Evolutionary conservation across 2,797 vertebrate genomes (phyloP).

Genomic region (Onychomys leucogaster): DNA sequence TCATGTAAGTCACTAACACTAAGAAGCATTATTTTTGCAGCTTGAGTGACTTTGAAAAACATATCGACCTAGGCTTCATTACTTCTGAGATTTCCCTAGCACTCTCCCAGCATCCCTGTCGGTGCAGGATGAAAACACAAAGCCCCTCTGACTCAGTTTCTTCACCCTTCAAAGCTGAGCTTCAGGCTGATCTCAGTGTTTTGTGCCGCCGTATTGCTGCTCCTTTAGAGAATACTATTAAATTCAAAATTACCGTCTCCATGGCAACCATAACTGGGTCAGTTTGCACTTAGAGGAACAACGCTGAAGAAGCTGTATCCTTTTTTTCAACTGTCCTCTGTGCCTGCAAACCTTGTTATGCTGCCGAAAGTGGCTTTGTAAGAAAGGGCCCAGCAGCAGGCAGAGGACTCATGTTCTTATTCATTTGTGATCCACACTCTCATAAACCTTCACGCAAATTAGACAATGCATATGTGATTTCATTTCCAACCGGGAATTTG

Average conservation of each 20-base stretch:
- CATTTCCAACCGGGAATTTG: not conserved
- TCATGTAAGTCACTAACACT: not conserved
- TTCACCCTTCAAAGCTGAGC: conserved; percentile 49
- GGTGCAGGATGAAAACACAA: not conserved
- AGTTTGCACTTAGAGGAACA: conserved; percentile 73
- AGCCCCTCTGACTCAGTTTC: conserved; percentile 61
- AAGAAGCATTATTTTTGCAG: conserved; percentile 21
- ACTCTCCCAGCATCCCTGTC: not conserved
- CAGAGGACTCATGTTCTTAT: not conserved
- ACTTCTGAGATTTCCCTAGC: conserved; percentile 27
- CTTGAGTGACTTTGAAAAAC: conserved; percentile 45
- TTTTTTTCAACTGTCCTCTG: conserved; percentile 21
- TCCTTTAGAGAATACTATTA: conserved; percentile 69
- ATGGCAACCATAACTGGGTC: conserved; percentile 82
- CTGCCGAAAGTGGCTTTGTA: conserved; percentile 12
- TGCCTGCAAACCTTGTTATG: conserved; percentile 59
- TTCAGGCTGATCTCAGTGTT: conserved; percentile 49
- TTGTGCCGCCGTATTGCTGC: not conserved
- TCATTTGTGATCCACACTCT: not conserved
- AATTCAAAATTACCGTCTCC: conserved; percentile 79
- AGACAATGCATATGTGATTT: not conserved
- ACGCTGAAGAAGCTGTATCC: conserved; percentile 54
- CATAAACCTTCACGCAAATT: conserved; percentile 38
- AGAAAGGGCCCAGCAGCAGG: not conserved
- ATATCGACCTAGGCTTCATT: not conserved